A percentile compares a stretch with the other conserved stretches of the same genome.
These are phyloP conservation scores for Cyprinodon brontotheroides DNA, from an alignment of 2,113 vertebrate species.

Conservation along the genomic window DNA sequence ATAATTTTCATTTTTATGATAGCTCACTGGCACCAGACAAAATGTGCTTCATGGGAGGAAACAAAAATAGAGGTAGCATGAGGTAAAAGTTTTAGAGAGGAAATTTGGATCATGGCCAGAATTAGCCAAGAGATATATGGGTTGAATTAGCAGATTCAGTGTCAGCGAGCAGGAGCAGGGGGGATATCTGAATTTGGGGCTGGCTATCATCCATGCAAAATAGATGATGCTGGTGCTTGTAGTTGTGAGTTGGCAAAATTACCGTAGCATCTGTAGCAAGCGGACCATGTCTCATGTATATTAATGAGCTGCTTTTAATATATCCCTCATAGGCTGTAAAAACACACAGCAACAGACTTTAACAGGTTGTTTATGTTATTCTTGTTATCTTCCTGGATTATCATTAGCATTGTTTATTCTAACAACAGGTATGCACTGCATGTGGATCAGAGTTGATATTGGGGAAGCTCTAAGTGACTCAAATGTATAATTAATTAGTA, in stretches of 20 bases:
- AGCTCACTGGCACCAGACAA: constrained; percentile 15
- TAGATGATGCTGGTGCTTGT: constrained; percentile 69
- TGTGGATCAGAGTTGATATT: neutral
- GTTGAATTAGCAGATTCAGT: constrained; percentile 36
- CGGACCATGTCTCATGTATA: constrained; percentile 76
- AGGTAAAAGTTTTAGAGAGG: constrained; percentile 31
- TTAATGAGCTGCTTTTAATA: constrained; percentile 73
- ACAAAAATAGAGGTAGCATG: constrained; percentile 20
- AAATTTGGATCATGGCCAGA: constrained; percentile 34
- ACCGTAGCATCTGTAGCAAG: constrained; percentile 75
- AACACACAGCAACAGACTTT: constrained; percentile 56
- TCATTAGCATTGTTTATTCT: constrained; percentile 42
- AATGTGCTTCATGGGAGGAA: constrained; percentile 19
- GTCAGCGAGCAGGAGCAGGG: constrained; percentile 54
- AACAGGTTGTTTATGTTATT: constrained; percentile 65
- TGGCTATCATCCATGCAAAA: constrained; percentile 69
- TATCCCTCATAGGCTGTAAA: constrained; percentile 69
- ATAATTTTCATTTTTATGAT: neutral
- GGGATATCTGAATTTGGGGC: constrained; percentile 63
- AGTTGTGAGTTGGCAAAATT: constrained; percentile 72
- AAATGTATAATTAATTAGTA: constrained; percentile 36
- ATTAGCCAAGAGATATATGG: constrained; percentile 52
- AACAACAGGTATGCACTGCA: constrained; percentile 10
- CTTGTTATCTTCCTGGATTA: constrained; percentile 35
- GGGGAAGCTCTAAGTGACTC: constrained; percentile 12